phyloP scores from a whole-genome alignment of 30 jellyfish, hydroid and myxozoan genomes.

The Calvadosia cruxmelitensis region DNA sequence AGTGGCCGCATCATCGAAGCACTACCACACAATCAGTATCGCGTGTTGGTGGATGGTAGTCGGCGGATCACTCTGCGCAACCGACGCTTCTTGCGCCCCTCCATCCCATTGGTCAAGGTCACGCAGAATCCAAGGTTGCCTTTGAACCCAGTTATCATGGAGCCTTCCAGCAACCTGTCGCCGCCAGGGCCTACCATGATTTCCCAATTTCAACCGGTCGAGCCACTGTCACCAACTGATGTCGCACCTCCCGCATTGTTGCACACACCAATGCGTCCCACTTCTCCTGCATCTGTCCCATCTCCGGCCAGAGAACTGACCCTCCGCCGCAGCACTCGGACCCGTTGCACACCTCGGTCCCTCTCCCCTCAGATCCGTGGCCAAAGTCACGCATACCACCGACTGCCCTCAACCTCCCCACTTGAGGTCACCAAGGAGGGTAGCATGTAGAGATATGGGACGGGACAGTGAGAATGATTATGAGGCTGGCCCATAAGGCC shows the following conservation, averaged over 20 bases:
- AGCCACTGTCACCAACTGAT: neutral
- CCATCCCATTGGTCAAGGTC: neutral
- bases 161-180: neutral
- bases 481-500: neutral
- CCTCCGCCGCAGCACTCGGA: slow-evolving; percentile 1
- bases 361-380: neutral
- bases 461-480: too few species aligned
- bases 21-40: neutral
- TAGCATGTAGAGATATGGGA: neutral
- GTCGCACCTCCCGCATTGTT: too few species aligned
- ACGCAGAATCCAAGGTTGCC: too few species aligned
- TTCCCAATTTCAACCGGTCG: neutral
- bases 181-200: neutral
- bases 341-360: neutral
- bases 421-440: neutral
- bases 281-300: too few species aligned
- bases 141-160: too few species aligned
- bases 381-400: neutral
- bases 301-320: too few species aligned
- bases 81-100: neutral
- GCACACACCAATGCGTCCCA: too few species aligned
- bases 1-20: neutral
- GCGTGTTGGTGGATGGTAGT: neutral
- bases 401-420: neutral
- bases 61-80: neutral